Evolutionary conservation across 2,113 vertebrate genomes (phyloP), one percentile per base, ranked within the genome.

Genomic region (Bungarus multicinctus): DNA sequence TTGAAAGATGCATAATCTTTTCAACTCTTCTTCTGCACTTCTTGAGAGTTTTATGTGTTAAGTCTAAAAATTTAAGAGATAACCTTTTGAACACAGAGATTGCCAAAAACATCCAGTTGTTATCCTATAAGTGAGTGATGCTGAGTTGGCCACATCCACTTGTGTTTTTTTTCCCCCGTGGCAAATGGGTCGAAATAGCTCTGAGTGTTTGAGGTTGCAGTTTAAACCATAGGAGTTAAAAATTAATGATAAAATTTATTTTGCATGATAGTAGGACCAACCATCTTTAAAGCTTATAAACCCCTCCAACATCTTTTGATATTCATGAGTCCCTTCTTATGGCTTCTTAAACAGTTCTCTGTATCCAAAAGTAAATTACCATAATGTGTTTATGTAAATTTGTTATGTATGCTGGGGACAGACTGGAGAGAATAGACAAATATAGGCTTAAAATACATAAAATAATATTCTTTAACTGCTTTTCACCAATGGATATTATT

Each of bases 1-100:
- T 3, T 16, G 53, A 90, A 85, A 4, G 92, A 94, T 74, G 2
- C 12, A 87, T 93, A 87, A 93, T 45, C 89, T 39, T 88, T 25
- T 14, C 85, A 60, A 92, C 89, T 60, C 88, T 92, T 50, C 92
- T 54, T 87, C 92, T 18, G 18, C 14, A 89, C 34, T 74, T 89
- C 54, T 52, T 43, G 50, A 89, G 43, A 87, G 22, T 52, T 1
- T 58, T 95, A 4, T 74, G n/a, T 4, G 11, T 30, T 94, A 93
- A 91, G 9, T 74, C 85, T 91, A 60, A 93, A 88, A 52, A 85
- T 20, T 39, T 58, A 89, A 89, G 89, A 95, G 53, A 23, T 94
- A 87, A 87, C 34, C 92, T 92, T 93, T n/a, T 85, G 89, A 96
- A 94, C 94, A 94, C 0, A 1, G 85, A 86, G 16, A 86, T 90